Base-by-base conservation (phyloP, 1,140 invertebrate genomes). In the Chironomus striatipennis region DNA sequence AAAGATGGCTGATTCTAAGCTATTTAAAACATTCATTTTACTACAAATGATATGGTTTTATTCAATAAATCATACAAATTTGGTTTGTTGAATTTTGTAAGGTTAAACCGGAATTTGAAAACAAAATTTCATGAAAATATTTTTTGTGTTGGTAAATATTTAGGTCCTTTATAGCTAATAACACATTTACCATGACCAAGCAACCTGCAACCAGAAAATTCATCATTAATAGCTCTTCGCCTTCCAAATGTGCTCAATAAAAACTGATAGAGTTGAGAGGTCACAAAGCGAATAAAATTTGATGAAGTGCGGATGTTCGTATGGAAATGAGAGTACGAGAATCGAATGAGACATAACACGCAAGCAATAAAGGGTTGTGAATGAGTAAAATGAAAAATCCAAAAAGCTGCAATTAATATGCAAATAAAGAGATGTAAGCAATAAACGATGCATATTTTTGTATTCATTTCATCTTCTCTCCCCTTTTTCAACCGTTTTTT, bases 341-440 rank as follows among this genome's bases (percentile, higher is more conserved):
- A 34, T 34, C 24, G 24, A 57, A n/a, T n/a, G 47, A 57, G 47
- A 57, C 47, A 57, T 5, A 47, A 57, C 12, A 57, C 47, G 47
- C 65, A 20, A 21, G 17, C 7, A 17, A 67, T 12, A 70, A 70
- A 70, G 65, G 65, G 65, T 70, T 70, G 17, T 8, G 18, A 67
- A 18, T 57, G 17, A 70, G 7, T 18, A 7, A 18, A 67, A 17
- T n/a, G n/a, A n/a, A 57, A 57, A 57, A 57, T 57, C 47, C 10
- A 67, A 67, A 70, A 18, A 70, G 18, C 18, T 70, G 65, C 65
- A 70, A 70, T 70, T 70, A 70, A 21, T 70, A 70, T 70, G 65
- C 18, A 70, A 70, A 70, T 70, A 70, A 70, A 70, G 65, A 70
- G 17, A 70, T 70, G 18, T 18, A 70, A 70, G 65, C 47, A 57